Base-by-base conservation (phyloP, 1,140 invertebrate species). In the Venturia canescens region DNA sequence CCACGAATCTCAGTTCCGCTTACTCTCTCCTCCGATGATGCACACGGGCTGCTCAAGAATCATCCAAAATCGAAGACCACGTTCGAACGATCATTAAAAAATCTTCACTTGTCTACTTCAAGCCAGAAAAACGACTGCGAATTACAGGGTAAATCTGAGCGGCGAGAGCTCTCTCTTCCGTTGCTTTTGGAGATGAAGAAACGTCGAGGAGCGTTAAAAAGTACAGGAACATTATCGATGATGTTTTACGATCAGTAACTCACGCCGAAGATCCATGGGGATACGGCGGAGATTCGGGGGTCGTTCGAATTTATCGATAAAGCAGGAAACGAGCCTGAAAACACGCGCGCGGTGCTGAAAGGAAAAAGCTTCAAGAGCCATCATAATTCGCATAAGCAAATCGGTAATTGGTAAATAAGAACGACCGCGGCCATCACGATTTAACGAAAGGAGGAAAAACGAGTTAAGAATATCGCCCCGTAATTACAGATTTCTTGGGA, bases 401-500 rank as follows among this genome's bases (percentile, higher is more conserved):
- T 78, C 23, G 72, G 29, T 76, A 76, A 76, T 76, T 60, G 72
- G 50, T 21, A 60, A 60, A 76, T 44, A 13, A n/a, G 29, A 69
- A n/a, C n/a, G 21, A n/a, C 38, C 53, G 18, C n/a, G 4, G 26
- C 18, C 21, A 34, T 60, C 29, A 69, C 18, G 31, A 69, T 69
- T 69, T 15, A 29, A 13, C 5, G 13, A 34, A 69, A 29, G 29
- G n/a, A 31, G 31, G 23, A 63, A 63, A 3, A 23, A 63, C 5
- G 1, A 69, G 15, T 5, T 31, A 74, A 76, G 34, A 76, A 0
- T 60, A 34, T 16, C 27, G 34, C 7, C 6, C 13, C 53, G 50
- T 76, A 76, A 76, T 76, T 76, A 53, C 63, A 76, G 50, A 63
- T 76, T 76, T 50, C 72, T 76, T 34, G 72, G 38, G 50, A 76